These are phyloP conservation scores for Spizaetus ornatus DNA, from an alignment of 2,113 vertebrate species.

Conservation along the genomic window DNA sequence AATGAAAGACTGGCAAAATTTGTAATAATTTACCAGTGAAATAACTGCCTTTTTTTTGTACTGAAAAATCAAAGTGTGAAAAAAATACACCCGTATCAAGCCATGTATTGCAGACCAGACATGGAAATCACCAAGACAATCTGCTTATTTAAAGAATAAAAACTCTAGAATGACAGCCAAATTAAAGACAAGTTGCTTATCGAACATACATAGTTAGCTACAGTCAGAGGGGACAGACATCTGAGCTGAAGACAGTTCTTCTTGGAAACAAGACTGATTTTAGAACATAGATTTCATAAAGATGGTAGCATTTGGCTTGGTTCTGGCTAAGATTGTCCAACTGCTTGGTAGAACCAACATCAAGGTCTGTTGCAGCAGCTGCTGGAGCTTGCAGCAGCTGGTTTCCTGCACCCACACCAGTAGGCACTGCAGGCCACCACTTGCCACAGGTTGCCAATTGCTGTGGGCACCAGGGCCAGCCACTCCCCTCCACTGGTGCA, in stretches of 20 bases:
- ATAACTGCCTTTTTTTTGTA: not conserved
- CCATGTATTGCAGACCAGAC: not conserved
- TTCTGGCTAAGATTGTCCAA: not conserved
- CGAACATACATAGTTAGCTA: not conserved
- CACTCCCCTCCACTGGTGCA: fast-evolving
- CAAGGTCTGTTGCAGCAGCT: not conserved
- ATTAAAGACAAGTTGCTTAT: not conserved
- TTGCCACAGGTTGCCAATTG: not conserved
- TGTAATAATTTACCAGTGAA: not conserved
- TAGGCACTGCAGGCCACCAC: fast-evolving
- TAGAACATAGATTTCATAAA: not conserved
- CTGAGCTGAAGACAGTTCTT: not conserved
- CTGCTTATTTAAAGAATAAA: not conserved
- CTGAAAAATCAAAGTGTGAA: not conserved
- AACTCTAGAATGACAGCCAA: not conserved
- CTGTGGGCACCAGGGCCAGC: fast-evolving
- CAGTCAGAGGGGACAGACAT: fast-evolving
- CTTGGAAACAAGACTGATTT: not conserved
- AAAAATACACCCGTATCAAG: not conserved
- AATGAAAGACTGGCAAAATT: not conserved
- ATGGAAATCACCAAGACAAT: not conserved
- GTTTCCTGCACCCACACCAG: not conserved
- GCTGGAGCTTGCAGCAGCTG: not conserved
- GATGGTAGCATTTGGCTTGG: not conserved
- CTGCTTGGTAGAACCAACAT: not conserved